These are phyloP conservation scores for Epinephelus fuscoguttatus DNA, from an alignment of 2,113 vertebrate species.

Conservation along the genomic window DNA sequence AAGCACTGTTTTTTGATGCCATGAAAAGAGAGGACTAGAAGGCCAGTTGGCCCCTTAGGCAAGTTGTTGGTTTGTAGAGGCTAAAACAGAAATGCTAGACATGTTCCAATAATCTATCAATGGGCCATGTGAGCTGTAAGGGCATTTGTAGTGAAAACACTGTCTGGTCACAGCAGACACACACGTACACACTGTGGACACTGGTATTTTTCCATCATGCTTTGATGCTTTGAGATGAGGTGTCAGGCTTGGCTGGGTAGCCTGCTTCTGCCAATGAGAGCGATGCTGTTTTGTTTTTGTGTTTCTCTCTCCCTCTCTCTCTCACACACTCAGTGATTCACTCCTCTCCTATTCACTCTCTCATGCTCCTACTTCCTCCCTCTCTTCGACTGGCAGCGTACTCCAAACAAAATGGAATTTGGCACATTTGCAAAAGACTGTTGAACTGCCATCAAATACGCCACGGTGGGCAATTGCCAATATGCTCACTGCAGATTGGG, in stretches of 20 bases:
- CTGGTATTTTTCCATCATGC: constrained; percentile 76
- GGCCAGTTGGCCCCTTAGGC: neutral
- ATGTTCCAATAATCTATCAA: constrained; percentile 73
- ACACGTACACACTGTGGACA: constrained; percentile 47
- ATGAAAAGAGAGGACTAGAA: neutral
- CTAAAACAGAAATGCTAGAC: constrained; percentile 63
- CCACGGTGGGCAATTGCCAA: constrained; percentile 24
- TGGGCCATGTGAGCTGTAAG: constrained; percentile 64
- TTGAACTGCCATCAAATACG: constrained; percentile 31
- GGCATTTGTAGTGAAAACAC: constrained; percentile 79
- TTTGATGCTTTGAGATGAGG: constrained; percentile 66
- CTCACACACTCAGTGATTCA: constrained; percentile 54
- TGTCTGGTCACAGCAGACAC: constrained; percentile 70
- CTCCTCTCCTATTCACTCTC: constrained; percentile 39
- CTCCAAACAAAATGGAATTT: constrained; percentile 67
- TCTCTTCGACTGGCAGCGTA: constrained; percentile 57
- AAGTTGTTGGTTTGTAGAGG: constrained; percentile 30
- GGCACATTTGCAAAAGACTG: constrained; percentile 54
- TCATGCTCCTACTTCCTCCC: constrained; percentile 36
- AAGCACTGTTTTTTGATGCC: constrained; percentile 2
- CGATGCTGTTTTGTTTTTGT: constrained; percentile 57
- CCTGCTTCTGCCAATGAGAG: constrained; percentile 57
- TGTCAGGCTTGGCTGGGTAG: constrained; percentile 48
- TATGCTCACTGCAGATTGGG: constrained; percentile 22
- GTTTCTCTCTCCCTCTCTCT: constrained; percentile 26